These are phyloP conservation scores for Jordanella pulchra DNA, from an alignment of 2,797 vertebrate species.

Conservation along the genomic window DNA sequence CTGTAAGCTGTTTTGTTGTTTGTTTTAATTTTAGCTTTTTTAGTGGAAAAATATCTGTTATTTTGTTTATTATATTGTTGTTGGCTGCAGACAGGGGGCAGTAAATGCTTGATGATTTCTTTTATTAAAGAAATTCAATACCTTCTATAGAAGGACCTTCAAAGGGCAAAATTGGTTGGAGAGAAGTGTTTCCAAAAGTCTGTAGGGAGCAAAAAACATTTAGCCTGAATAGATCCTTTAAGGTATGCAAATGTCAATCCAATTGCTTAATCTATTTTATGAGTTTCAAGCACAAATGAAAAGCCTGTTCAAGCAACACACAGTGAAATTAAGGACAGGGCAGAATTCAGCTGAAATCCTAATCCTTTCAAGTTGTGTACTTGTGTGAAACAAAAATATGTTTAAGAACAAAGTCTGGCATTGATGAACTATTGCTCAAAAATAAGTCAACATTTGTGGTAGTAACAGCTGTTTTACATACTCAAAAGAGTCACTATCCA, in stretches of 20 bases:
- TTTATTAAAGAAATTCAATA: constrained; percentile 53
- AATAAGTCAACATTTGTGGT: neutral
- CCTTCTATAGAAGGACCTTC: constrained; percentile 37
- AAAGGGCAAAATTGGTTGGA: constrained; percentile 44
- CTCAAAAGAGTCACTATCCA: neutral
- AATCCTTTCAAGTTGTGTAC: constrained; percentile 15
- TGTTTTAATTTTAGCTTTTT: constrained; percentile 30
- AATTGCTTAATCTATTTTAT: constrained; percentile 44
- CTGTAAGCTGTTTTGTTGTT: constrained; percentile 57
- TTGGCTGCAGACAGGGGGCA: constrained; percentile 61
- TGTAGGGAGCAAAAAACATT: constrained; percentile 56
- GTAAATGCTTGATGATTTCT: constrained; percentile 46
- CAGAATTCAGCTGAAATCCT: constrained; percentile 35
- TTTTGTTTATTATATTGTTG: constrained; percentile 16
- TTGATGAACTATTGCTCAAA: neutral
- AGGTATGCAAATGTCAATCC: constrained; percentile 54
- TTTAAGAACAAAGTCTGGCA: neutral
- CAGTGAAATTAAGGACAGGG: constrained; percentile 6
- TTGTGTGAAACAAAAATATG: constrained; percentile 5
- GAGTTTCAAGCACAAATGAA: constrained; percentile 45
- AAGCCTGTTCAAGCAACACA: constrained; percentile 32
- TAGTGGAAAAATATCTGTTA: constrained; percentile 34
- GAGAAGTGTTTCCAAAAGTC: constrained; percentile 54
- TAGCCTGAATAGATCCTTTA: constrained; percentile 36
- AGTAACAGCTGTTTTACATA: too few species aligned